phyloP scores from a whole-genome alignment of 2,113 vertebrate genomes.

The Rattus rattus region DNA sequence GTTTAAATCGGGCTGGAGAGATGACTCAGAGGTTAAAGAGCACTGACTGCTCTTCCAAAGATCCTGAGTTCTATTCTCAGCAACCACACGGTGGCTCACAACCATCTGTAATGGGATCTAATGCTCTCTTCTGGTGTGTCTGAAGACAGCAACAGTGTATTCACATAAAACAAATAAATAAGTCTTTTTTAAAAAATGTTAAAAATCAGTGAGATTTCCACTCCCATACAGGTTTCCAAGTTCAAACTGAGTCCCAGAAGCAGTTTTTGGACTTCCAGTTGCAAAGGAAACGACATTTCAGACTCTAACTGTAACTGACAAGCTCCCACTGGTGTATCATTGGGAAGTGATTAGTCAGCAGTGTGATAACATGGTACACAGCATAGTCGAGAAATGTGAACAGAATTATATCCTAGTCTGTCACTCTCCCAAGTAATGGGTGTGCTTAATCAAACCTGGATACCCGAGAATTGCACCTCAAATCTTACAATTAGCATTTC shows the following conservation, averaged over 20 bases:
- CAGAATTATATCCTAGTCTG: neutral
- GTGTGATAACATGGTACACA: neutral
- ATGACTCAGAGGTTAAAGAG: too few species aligned
- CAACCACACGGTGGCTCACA: too few species aligned
- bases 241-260: neutral
- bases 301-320: constrained; percentile 37
- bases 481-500: constrained; percentile 4
- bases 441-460: constrained; percentile 22
- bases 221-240: neutral
- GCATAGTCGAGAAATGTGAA: neutral
- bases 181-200: too few species aligned
- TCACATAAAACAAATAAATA: too few species aligned
- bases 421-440: neutral
- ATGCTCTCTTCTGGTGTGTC: too few species aligned
- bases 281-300: constrained; percentile 34
- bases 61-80: too few species aligned
- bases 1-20: too few species aligned
- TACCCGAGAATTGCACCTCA: neutral
- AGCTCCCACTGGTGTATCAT: constrained; percentile 5
- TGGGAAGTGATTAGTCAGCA: constrained; percentile 48
- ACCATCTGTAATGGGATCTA: too few species aligned
- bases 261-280: neutral
- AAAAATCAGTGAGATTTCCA: neutral
- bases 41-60: too few species aligned
- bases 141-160: too few species aligned